These are phyloP conservation scores for Archivesica marissinica DNA, from an alignment of 1,140 invertebrate genomes.

Conservation along the genomic window DNA sequence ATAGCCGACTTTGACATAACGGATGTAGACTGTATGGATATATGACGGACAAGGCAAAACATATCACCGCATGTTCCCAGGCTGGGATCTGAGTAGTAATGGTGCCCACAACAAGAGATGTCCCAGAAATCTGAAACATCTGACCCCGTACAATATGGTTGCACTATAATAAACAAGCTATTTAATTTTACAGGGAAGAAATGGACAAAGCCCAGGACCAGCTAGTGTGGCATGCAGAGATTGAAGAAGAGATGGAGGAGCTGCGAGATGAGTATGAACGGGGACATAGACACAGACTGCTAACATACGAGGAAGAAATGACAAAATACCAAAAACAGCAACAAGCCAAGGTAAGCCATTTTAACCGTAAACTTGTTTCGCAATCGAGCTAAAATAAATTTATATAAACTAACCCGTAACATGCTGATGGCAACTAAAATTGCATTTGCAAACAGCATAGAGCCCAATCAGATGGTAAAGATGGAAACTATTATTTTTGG, in stretches of 20 bases:
- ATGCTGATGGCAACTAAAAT: no score
- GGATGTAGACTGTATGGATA: no score
- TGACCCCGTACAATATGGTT: neutral
- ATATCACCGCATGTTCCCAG: no score
- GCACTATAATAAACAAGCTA: neutral
- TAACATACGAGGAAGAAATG: constrained; percentile 81
- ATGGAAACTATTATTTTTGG: no score
- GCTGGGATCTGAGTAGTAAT: neutral
- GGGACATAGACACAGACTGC: constrained; percentile 77
- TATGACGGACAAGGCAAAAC: no score
- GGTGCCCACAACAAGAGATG: neutral
- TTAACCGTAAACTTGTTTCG: no score
- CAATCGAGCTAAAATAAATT: no score
- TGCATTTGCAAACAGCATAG: no score
- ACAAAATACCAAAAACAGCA: constrained; percentile 81
- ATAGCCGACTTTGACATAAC: no score
- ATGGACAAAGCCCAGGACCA: constrained; percentile 82
- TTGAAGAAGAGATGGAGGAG: constrained; percentile 85
- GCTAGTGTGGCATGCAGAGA: constrained; percentile 83
- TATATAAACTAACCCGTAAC: no score
- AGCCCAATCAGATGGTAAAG: no score
- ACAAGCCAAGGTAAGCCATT: constrained; percentile 75
- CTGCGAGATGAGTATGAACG: constrained; percentile 83
- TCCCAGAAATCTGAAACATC: no score
- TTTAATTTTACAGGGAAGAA: constrained; percentile 76